These are phyloP conservation scores for Vidua macroura DNA, from an alignment of 2,113 vertebrate species.

Conservation along the genomic window DNA sequence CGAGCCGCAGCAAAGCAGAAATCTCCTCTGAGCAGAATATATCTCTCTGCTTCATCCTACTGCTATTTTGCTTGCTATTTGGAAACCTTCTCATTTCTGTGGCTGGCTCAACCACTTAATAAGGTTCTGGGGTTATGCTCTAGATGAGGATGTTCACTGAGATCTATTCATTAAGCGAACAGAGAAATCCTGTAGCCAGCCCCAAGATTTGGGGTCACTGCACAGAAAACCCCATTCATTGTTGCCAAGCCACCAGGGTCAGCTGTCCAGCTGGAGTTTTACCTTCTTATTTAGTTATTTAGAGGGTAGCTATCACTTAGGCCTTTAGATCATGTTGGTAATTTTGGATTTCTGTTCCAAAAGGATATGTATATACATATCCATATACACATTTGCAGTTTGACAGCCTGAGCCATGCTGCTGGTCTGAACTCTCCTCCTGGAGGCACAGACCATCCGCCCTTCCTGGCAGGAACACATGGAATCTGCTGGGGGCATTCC, in stretches of 20 bases:
- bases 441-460: background rate
- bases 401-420: background rate
- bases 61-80: background rate
- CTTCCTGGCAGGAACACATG: background rate
- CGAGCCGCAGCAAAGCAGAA: background rate
- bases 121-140: conserved; percentile 7
- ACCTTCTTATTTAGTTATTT: conserved; percentile 19
- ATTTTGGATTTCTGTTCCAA: background rate
- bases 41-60: background rate
- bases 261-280: background rate
- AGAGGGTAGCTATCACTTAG: background rate
- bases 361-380: background rate
- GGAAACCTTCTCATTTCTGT: background rate
- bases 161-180: background rate
- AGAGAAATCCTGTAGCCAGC: background rate
- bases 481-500: background rate
- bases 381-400: background rate
- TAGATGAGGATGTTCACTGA: background rate
- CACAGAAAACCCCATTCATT: conserved; percentile 11
- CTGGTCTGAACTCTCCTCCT: background rate
- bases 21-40: background rate
- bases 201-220: background rate
- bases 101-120: background rate
- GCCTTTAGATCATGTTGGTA: background rate
- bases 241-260: conserved; percentile 8